Evolutionary conservation across 2,797 vertebrate species (phyloP), one percentile per base, ranked within the genome.

Genomic region (Channa striata): DNA sequence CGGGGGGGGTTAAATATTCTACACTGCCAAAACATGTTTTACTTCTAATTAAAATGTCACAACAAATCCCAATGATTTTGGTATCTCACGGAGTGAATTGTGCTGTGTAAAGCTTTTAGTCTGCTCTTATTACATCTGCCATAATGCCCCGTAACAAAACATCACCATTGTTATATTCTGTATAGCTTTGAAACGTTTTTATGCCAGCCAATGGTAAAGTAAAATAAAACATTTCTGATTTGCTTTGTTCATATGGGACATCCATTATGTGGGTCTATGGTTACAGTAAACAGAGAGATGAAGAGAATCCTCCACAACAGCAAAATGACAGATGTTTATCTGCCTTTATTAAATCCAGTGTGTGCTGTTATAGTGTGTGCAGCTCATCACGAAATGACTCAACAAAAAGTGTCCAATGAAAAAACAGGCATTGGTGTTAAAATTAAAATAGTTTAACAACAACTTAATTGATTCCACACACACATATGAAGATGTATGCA

Each of bases 251-350:
- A 7, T n/a, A 54, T 11, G 34, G 13, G 5, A 53, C 11, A 52
- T 46, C 40, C 8, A 61, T 11, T 20, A 1, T 43, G 5, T 70
- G 20, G 36, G 23, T 68, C 44, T 72, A 23, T 81, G 53, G 8
- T 68, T 69, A 67, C 62, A 78, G 34, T 74, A 54, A 78, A 72
- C 48, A 80, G 2, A 65, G 1, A 52, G 47, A 11, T 8, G 46
- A 43, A 60, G 12, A 56, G 8, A 49, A n/a, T 59, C 3, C 11
- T 23, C 2, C 8, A 51, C 12, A 39, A 11, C 2, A 42, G 40
- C 11, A 30, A 56, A 54, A 8, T 16, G 11, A 67, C 2, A 50
- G 49, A 59, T 2, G 6, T 9, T n/a, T 20, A 9, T 4, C 43
- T 72, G 23, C 44, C 43, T 14, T 25, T 5, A 12, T 21, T 42